Conservation (phyloP, 2,113 vertebrate genomes). For the Petroica traversi region DNA sequence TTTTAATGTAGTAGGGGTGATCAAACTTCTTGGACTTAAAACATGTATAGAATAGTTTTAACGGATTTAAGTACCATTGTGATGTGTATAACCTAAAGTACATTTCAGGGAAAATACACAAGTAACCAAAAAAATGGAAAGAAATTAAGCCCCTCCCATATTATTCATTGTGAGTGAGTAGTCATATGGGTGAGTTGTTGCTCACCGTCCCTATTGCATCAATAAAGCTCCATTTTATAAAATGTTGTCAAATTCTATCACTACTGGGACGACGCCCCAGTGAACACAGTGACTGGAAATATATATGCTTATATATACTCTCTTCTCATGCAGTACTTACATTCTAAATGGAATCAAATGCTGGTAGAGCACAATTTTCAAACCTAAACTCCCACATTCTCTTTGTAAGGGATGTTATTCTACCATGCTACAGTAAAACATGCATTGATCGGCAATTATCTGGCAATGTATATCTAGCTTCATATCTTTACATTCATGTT, state of each 20-base stretch:
- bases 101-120: not conserved
- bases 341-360: not conserved
- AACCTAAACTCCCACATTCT: fast-evolving
- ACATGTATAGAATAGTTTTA: not conserved
- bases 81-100: not conserved
- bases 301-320: too few species aligned
- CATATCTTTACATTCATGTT: not conserved
- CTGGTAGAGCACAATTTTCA: not conserved
- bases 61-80: fast-evolving
- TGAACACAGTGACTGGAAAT: not conserved
- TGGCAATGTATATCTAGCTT: not conserved
- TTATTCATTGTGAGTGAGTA: not conserved
- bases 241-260: not conserved
- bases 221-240: not conserved
- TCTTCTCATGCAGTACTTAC: not conserved
- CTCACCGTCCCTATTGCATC: not conserved
- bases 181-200: fast-evolving
- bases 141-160: not conserved
- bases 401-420: not conserved
- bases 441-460: not conserved
- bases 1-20: not conserved
- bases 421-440: not conserved
- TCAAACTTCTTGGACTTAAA: not conserved
- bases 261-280: not conserved
- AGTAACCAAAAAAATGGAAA: not conserved